Evolutionary conservation across 2,113 vertebrate genomes (phyloP).

Genomic region (Neopipo cinnamomea): DNA sequence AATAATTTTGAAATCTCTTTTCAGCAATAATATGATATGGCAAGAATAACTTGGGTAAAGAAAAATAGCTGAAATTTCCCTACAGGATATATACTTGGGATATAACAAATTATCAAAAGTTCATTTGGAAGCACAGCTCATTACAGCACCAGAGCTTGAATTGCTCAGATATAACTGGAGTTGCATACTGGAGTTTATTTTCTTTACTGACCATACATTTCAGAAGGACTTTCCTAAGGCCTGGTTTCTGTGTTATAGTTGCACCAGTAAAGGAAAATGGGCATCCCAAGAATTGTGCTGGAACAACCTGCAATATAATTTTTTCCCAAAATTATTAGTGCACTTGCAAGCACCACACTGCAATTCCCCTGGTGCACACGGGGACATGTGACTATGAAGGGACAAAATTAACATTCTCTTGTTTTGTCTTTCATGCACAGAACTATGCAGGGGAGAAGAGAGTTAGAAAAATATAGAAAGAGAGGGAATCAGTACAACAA

Average conservation of each 20-base stretch:
- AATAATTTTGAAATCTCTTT: constrained; percentile 21
- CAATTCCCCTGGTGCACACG: neutral
- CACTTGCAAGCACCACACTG: neutral
- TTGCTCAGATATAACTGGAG: neutral
- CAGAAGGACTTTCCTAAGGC: neutral
- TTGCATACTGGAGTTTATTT: neutral
- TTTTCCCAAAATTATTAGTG: neutral
- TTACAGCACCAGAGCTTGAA: constrained; percentile 26
- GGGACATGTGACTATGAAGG: neutral
- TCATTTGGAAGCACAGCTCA: constrained; percentile 28
- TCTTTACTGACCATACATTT: neutral
- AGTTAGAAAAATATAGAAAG: neutral
- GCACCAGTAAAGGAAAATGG: rapidly evolving
- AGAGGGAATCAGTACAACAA: neutral
- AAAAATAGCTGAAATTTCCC: constrained; percentile 57
- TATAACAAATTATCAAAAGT: constrained; percentile 43
- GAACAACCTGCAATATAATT: neutral
- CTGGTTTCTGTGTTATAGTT: neutral
- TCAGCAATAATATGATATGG: constrained; percentile 37
- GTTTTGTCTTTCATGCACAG: neutral
- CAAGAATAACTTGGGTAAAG: constrained; percentile 25
- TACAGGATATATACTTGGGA: neutral
- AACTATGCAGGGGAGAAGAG: neutral
- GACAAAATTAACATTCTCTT: neutral
- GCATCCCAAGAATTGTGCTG: neutral